Evolutionary conservation across 1,140 invertebrate genomes (phyloP).

Genomic region (Heliothis virescens): DNA sequence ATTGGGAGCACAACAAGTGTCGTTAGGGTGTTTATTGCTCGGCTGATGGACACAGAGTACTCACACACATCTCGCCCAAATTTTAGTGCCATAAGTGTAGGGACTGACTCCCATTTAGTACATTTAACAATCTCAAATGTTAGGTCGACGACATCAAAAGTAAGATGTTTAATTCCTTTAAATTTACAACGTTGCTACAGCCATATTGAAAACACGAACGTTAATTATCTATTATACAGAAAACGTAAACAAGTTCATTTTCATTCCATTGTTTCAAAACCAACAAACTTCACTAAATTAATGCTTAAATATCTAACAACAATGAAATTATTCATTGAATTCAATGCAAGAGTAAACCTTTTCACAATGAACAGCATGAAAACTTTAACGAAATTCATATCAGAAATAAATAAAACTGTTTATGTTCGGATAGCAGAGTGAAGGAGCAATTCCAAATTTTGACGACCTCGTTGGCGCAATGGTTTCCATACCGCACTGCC

Average conservation of each 20-base stretch:
- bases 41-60: slow-evolving; percentile 21
- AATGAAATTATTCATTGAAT: slow-evolving; percentile 37
- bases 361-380: slow-evolving; percentile 7
- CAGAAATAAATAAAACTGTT: slow-evolving; percentile 32
- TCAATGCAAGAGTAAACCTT: slow-evolving; percentile 30
- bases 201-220: slow-evolving; percentile 17
- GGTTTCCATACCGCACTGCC: too few species aligned
- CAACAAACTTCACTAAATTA: slow-evolving; percentile 17
- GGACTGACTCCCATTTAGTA: slow-evolving; percentile 9
- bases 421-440: slow-evolving; percentile 1
- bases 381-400: slow-evolving; percentile 22
- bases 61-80: background rate
- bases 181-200: too few species aligned
- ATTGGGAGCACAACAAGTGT: slow-evolving; percentile 49
- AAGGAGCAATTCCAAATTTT: slow-evolving; percentile 24
- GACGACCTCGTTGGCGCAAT: too few species aligned
- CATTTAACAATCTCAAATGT: slow-evolving; percentile 2
- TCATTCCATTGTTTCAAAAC: slow-evolving; percentile 35
- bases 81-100: background rate
- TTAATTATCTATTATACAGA: slow-evolving; percentile 22
- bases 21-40: slow-evolving; percentile 45
- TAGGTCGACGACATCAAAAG: too few species aligned
- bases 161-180: too few species aligned
- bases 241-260: slow-evolving; percentile 32
- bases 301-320: slow-evolving; percentile 28